phyloP scores from a whole-genome alignment of 1,140 invertebrate species.

The Pachyrhynchus sulphureomaculatus region DNA sequence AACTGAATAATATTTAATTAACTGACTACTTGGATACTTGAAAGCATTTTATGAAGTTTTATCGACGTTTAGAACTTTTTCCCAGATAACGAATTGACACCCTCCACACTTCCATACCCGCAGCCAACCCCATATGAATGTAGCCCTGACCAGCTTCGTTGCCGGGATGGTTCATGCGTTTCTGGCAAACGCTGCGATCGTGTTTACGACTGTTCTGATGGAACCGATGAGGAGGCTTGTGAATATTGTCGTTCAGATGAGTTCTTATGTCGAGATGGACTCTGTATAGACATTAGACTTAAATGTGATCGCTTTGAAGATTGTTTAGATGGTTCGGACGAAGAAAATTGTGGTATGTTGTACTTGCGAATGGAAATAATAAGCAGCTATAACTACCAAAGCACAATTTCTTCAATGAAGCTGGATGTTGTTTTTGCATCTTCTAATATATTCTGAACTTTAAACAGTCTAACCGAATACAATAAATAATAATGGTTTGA shows the following conservation, averaged over 20 bases:
- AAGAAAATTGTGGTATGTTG: slow-evolving; percentile 50
- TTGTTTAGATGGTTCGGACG: slow-evolving; percentile 58
- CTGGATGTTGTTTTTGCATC: no score
- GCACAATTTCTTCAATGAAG: no score
- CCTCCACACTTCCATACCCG: not conserved
- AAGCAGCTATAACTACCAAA: no score
- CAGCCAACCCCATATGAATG: slow-evolving; percentile 47
- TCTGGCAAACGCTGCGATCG: slow-evolving; percentile 54
- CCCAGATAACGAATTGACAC: no score
- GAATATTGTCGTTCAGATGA: slow-evolving; percentile 56
- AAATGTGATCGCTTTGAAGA: slow-evolving; percentile 56
- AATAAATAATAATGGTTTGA: no score
- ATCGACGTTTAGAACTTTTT: not conserved
- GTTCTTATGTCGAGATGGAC: slow-evolving; percentile 57
- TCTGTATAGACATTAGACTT: slow-evolving; percentile 52
- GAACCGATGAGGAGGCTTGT: slow-evolving; percentile 59
- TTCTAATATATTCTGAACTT: no score
- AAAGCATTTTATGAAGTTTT: no score
- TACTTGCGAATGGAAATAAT: no score
- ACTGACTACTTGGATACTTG: no score
- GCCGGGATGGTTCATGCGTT: slow-evolving; percentile 63
- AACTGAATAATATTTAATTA: no score
- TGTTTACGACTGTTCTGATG: slow-evolving; percentile 55
- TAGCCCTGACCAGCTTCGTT: slow-evolving; percentile 60
- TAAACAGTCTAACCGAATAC: no score